These are phyloP conservation scores for Pogonophryne albipinna DNA, from an alignment of 2,797 vertebrate genomes.

Conservation along the genomic window DNA sequence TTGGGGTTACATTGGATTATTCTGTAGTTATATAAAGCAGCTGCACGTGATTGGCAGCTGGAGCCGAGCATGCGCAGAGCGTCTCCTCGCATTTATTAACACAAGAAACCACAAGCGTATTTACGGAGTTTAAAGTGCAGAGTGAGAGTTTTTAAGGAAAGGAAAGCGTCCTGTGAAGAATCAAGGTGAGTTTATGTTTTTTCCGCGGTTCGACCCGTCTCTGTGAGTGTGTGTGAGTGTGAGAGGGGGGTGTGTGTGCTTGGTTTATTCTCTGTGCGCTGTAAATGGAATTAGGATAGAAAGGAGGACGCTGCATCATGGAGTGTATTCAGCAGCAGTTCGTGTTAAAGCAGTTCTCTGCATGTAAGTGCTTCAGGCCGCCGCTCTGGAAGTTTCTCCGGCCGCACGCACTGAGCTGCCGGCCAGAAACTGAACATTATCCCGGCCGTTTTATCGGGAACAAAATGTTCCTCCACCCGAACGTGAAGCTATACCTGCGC, in stretches of 20 bases:
- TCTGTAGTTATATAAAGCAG: constrained; percentile 41
- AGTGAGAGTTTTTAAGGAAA: constrained; percentile 9
- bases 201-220: neutral
- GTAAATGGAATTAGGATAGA: constrained; percentile 1
- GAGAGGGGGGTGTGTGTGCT: neutral
- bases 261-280: neutral
- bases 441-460: constrained; percentile 5
- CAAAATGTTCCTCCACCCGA: constrained; percentile 35
- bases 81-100: constrained; percentile 1
- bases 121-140: constrained; percentile 21
- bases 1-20: constrained; percentile 34
- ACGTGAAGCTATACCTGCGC: neutral
- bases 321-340: neutral
- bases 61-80: constrained; percentile 56
- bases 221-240: neutral
- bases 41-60: constrained; percentile 35
- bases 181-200: constrained; percentile 39
- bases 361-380: neutral
- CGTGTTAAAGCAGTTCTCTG: neutral
- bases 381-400: neutral
- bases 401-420: neutral
- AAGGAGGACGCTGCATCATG: constrained; percentile 14
- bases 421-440: neutral
- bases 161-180: neutral
- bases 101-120: constrained; percentile 23